These are phyloP conservation scores for Thinocorus orbignyianus DNA, from an alignment of 2,113 vertebrate genomes.

Conservation along the genomic window DNA sequence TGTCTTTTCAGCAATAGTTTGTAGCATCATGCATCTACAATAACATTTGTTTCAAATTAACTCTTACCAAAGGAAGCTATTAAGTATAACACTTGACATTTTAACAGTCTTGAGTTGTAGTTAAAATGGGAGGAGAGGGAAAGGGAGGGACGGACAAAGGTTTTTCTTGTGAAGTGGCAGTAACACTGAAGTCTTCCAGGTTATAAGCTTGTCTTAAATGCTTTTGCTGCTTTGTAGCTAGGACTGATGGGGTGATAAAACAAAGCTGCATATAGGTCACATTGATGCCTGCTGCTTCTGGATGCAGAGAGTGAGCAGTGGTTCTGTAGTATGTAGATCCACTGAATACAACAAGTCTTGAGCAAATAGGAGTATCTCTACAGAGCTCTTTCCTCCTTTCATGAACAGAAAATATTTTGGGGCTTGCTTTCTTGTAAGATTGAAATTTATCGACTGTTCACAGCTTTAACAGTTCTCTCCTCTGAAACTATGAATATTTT, in stretches of 20 bases:
- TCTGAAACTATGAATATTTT: not conserved
- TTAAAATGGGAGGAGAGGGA: not conserved
- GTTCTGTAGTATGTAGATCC: not conserved
- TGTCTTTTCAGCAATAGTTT: conserved; percentile 65
- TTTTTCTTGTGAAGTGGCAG: not conserved
- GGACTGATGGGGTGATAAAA: not conserved
- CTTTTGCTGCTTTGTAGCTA: not conserved
- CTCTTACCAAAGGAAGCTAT: conserved; percentile 1
- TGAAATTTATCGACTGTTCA: not conserved
- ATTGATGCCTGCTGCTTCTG: not conserved
- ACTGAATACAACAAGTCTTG: no score
- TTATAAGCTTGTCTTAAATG: not conserved
- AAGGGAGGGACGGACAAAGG: not conserved
- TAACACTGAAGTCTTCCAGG: not conserved
- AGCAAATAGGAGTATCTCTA: not conserved
- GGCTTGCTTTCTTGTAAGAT: not conserved
- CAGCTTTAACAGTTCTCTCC: not conserved
- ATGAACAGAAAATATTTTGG: not conserved
- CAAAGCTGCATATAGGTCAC: rapidly evolving
- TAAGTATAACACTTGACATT: not conserved
- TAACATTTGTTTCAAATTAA: conserved; percentile 73
- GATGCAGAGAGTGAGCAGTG: not conserved
- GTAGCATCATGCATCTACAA: conserved; percentile 63
- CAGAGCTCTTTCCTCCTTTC: not conserved
- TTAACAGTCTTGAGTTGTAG: not conserved